Evolutionary conservation across 2,888 invertebrate species (phyloP), one percentile per base, ranked within the genome.

Genomic region (Leptura quadrifasciata): DNA sequence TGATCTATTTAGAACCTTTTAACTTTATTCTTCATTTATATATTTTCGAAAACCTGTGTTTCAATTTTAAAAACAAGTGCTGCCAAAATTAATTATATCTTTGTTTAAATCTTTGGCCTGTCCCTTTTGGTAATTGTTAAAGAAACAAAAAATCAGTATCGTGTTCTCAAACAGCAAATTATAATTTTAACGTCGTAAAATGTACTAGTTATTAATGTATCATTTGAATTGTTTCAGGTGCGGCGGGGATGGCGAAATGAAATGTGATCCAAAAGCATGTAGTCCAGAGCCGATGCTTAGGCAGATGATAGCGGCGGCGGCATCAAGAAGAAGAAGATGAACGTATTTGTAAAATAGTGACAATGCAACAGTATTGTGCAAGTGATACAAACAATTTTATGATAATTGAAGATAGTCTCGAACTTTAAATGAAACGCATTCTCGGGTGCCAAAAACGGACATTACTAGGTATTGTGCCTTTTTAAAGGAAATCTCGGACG

Each of bases 241-340:
- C 90, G 97, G 97, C 86, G 94, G 95, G 80, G 95, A 96, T 89
- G 97, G 97, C 85, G 95, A 96, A 90, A 97, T 97, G 97, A 94
- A 96, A 90, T 97, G 97, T 90, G 96, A 97, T 90, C 97, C 97
- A 76, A 95, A 95, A 89, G 93, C 94, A 80, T 97, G 97, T 90
- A 95, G 95, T 83, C 96, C 97, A 60, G 96, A 96, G 88, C 96
- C 97, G 74, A 95, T 96, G 94, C 91, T 97, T 87, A 92, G 95
- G 87, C 96, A 96, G 91, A 96, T 97, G 94, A 95, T 97, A 87
- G 95, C 95, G 69, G 95, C 94, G 72, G 95, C 95, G 80, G 94
- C 94, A 80, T 93, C 94, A 79, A 92, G 93, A 84, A 92, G 93
- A 87, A 92, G 94, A 90, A 92, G 94, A 93, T 94, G 93, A 86